These are phyloP conservation scores for Phallusia fumigata DNA, from an alignment of 23 tunicate species.

Conservation along the genomic window DNA sequence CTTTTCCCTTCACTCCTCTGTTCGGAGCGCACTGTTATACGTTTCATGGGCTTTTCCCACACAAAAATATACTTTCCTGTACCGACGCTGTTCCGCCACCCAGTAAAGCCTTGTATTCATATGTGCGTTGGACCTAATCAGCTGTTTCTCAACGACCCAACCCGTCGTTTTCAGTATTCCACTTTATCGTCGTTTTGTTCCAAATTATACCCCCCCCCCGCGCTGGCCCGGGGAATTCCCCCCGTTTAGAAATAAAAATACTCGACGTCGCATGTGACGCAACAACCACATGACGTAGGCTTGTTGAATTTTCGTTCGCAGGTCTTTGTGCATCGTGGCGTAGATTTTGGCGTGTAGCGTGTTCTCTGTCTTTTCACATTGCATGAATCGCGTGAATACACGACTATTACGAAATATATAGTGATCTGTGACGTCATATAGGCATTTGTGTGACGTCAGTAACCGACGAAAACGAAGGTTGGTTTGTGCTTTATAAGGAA, in stretches of 20 bases:
- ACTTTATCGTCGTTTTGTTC: not conserved
- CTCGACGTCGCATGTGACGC: not conserved
- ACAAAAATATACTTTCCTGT: not conserved
- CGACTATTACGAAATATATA: not conserved
- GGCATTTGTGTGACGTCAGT: too few relatives aligned
- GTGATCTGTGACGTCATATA: not conserved
- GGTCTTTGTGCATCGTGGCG: not conserved
- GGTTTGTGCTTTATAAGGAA: too few relatives aligned
- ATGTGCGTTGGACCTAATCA: too few relatives aligned
- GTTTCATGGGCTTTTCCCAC: not conserved
- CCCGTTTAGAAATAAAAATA: not conserved
- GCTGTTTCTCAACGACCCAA: too few relatives aligned
- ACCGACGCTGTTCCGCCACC: not conserved
- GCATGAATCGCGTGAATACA: constrained; percentile 11
- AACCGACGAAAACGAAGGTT: too few relatives aligned
- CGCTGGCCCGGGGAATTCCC: not conserved
- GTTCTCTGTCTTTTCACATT: constrained; percentile 12
- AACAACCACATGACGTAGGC: too few relatives aligned
- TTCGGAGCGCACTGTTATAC: not conserved
- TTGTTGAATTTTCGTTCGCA: too few relatives aligned
- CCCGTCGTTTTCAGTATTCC: not conserved
- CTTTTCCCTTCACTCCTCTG: not conserved
- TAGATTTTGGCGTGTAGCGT: constrained; percentile 1
- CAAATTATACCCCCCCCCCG: not conserved
- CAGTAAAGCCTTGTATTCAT: not conserved